These are phyloP conservation scores for Mormyrops boulengeri DNA, from an alignment of 2,797 vertebrate species.

Conservation along the genomic window DNA sequence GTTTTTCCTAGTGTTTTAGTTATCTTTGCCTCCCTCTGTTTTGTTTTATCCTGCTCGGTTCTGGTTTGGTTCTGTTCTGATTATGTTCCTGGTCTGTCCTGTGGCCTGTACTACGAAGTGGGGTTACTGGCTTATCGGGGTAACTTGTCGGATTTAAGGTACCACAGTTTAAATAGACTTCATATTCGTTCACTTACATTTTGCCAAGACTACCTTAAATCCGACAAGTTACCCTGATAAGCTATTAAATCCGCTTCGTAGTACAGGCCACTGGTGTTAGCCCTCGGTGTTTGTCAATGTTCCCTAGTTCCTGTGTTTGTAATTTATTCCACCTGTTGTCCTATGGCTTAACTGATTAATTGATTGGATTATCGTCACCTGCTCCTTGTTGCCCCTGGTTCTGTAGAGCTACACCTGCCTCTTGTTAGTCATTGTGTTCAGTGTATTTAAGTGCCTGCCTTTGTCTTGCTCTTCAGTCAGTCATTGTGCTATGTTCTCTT, in stretches of 20 bases:
- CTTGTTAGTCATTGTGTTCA: background rate
- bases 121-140: no score
- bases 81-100: background rate
- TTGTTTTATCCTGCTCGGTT: background rate
- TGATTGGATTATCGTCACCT: background rate
- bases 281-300: background rate
- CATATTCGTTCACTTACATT: no score
- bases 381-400: background rate
- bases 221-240: no score
- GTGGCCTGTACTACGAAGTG: no score
- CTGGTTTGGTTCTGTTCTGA: background rate
- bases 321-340: background rate
- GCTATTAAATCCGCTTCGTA: no score
- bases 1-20: background rate
- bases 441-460: background rate
- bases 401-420: background rate
- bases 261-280: no score
- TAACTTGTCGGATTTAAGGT: no score
- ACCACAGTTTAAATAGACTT: no score
- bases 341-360: background rate
- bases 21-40: background rate
- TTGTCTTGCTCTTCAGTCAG: background rate
- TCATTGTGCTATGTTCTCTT: background rate
- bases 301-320: background rate
- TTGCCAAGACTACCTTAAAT: no score